phyloP scores from a whole-genome alignment of 2,797 vertebrate species.

The Picus viridis region DNA sequence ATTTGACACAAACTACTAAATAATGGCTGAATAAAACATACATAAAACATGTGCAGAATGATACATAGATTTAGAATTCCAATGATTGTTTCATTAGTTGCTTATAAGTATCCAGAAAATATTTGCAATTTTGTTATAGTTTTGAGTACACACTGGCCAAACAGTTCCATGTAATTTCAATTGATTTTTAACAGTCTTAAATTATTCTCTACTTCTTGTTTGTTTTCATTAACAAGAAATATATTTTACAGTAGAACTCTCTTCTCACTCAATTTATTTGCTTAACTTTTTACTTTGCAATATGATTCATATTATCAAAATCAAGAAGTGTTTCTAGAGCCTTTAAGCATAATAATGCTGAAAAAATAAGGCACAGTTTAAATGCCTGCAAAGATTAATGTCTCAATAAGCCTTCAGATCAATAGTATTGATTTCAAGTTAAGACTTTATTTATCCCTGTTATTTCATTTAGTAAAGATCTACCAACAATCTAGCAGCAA shows the following conservation, averaged over 20 bases:
- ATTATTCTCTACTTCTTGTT: neutral
- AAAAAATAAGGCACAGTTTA: neutral
- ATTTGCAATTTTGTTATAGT: conserved; percentile 16
- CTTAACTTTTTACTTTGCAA: conserved; percentile 14
- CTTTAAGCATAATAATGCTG: neutral
- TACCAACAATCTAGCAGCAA: neutral
- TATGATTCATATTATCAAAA: neutral
- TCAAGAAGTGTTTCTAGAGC: neutral
- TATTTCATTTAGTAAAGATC: conserved; percentile 13
- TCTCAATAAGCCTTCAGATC: conserved; percentile 7
- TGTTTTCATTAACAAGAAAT: neutral
- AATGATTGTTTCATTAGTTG: neutral
- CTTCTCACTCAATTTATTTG: neutral
- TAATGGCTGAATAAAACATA: neutral
- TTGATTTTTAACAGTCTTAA: neutral
- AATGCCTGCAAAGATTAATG: conserved; percentile 21
- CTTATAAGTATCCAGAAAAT: conserved; percentile 7
- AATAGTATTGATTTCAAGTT: conserved; percentile 38
- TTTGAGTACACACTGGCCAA: neutral
- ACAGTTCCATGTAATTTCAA: neutral
- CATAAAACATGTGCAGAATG: neutral
- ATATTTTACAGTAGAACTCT: neutral
- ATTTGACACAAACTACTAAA: neutral
- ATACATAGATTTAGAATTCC: conserved; percentile 2
- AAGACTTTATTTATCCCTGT: conserved; percentile 26